phyloP scores from a whole-genome alignment of 92 coral and sea anemone genomes.

The Umimayanthus kanabou region DNA sequence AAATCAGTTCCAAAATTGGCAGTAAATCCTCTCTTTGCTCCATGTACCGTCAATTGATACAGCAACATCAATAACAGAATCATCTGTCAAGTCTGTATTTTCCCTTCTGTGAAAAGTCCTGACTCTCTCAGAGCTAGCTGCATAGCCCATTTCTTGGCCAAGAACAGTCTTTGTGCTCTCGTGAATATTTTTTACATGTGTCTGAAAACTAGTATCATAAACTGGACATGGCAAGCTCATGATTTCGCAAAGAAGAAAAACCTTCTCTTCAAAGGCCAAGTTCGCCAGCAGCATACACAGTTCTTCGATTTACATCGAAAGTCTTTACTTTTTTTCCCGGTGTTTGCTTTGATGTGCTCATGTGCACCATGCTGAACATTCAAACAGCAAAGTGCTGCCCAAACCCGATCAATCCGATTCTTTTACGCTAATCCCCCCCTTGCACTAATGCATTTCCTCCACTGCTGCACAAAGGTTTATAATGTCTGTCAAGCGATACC shows the following conservation, averaged over 20 bases:
- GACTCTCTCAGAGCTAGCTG: background rate
- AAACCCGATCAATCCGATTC: conserved; percentile 23
- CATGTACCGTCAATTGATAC: conserved; percentile 54
- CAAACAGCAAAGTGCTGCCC: conserved; percentile 28
- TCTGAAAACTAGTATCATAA: conserved; percentile 7
- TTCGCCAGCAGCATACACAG: conserved; percentile 35
- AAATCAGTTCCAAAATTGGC: conserved; percentile 47
- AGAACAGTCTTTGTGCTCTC: background rate
- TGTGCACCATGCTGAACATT: conserved; percentile 33
- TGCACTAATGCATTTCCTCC: conserved; percentile 40
- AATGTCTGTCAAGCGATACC: conserved; percentile 19
- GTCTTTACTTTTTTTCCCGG: conserved; percentile 23
- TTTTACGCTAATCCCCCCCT: conserved; percentile 6
- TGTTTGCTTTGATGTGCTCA: conserved; percentile 27
- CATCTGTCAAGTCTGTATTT: background rate
- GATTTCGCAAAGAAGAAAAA: conserved; percentile 40
- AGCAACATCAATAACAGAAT: conserved; percentile 31
- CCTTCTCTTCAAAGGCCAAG: conserved; percentile 43
- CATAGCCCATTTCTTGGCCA: background rate
- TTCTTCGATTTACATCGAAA: conserved; percentile 32
- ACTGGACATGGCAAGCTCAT: conserved; percentile 26
- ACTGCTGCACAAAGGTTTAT: conserved; percentile 22
- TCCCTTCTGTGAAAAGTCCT: background rate
- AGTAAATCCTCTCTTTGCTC: conserved; percentile 51
- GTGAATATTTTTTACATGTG: background rate